Evolutionary conservation across 2,797 vertebrate genomes (phyloP).

Genomic region (Peromyscus nudipes): DNA sequence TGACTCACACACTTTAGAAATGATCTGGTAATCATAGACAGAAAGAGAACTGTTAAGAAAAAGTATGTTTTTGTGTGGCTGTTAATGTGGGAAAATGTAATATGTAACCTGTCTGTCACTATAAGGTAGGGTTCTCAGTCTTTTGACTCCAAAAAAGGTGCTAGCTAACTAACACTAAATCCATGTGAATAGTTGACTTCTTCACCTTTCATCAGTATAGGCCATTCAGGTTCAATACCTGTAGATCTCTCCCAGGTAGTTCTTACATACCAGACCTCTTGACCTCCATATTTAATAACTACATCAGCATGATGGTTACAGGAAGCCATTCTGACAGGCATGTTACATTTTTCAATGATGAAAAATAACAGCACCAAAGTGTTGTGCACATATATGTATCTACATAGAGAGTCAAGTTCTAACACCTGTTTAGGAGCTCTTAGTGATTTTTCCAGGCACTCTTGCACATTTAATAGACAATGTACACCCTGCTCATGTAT

Average conservation of each 20-base stretch:
- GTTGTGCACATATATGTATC: neutral
- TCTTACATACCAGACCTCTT: neutral
- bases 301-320: neutral
- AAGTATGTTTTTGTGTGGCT: neutral
- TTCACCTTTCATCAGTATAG: neutral
- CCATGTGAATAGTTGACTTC: neutral
- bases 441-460: neutral
- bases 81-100: neutral
- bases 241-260: neutral
- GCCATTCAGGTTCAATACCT: neutral
- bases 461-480: neutral
- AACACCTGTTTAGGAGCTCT: neutral
- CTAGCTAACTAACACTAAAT: neutral
- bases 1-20: constrained; percentile 1
- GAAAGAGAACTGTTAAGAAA: neutral
- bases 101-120: neutral
- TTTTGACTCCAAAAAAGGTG: neutral
- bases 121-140: neutral
- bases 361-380: neutral
- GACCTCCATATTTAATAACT: neutral
- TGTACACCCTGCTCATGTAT: neutral
- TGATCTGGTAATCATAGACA: neutral
- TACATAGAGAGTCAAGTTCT: neutral
- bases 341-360: neutral
- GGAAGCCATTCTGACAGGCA: neutral